Evolutionary conservation across 2,113 vertebrate genomes (phyloP).

Genomic region (Phyllostomus hastatus): DNA sequence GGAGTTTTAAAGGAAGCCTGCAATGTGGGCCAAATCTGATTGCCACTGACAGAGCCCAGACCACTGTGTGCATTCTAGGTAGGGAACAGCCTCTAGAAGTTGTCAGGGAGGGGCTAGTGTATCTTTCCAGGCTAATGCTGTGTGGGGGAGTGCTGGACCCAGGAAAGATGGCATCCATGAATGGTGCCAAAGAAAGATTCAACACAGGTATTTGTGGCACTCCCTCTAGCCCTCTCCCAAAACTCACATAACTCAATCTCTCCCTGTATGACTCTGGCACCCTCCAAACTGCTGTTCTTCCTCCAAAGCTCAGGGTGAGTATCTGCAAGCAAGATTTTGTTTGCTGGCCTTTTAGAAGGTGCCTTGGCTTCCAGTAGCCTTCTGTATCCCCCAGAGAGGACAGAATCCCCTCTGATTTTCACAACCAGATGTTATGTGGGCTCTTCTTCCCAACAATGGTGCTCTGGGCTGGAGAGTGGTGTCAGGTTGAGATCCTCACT

Average conservation of each 20-base stretch:
- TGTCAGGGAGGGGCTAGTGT: neutral
- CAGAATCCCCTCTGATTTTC: neutral
- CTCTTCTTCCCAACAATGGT: neutral
- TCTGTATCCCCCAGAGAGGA: neutral
- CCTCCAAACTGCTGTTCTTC: neutral
- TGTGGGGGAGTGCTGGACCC: neutral
- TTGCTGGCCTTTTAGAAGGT: neutral
- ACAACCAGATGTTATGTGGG: neutral
- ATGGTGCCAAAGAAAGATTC: neutral
- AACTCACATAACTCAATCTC: neutral
- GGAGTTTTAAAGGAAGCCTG: too few relatives aligned
- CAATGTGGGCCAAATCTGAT: too few relatives aligned
- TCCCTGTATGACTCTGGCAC: neutral
- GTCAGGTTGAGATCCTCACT: neutral
- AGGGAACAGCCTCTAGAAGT: neutral
- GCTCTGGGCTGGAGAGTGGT: neutral
- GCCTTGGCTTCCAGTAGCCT: neutral
- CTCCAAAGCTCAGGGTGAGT: neutral
- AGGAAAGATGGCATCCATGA: neutral
- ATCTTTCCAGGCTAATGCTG: neutral
- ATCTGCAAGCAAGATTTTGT: neutral
- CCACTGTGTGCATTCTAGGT: neutral
- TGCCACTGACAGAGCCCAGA: too few relatives aligned
- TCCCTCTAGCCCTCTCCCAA: neutral
- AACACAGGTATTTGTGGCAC: neutral